These are phyloP conservation scores for Cepaea nemoralis DNA, from an alignment of 1,140 invertebrate genomes.

Conservation along the genomic window DNA sequence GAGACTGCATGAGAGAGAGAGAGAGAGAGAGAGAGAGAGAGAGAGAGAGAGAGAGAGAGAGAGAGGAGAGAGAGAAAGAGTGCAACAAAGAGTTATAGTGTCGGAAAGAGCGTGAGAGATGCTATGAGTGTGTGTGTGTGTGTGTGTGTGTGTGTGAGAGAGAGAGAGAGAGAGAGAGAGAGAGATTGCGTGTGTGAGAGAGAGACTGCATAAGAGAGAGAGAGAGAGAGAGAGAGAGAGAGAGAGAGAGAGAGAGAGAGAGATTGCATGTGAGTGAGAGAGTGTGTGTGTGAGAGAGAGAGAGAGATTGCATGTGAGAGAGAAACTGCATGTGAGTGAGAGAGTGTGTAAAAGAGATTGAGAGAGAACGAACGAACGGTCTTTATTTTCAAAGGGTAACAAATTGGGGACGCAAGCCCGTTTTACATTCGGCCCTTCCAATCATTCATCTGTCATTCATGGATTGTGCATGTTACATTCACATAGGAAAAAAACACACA, in stretches of 20 bases:
- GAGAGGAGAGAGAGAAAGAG: not conserved
- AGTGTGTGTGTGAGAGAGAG: too few species aligned
- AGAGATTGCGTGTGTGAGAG: not conserved
- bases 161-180: conserved; percentile 3
- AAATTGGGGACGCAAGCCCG: too few species aligned
- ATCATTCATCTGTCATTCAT: too few species aligned
- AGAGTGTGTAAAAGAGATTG: not conserved
- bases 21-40: conserved; percentile 11
- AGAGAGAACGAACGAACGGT: not conserved
- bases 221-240: too few species aligned
- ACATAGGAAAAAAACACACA: too few species aligned
- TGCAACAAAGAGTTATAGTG: not conserved
- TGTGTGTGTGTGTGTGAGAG: not conserved
- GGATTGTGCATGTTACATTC: too few species aligned
- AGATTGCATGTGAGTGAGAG: too few species aligned
- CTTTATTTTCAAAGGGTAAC: too few species aligned
- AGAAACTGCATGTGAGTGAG: too few species aligned
- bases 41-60: not conserved
- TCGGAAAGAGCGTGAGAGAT: not conserved
- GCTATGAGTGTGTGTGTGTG: not conserved
- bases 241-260: too few species aligned
- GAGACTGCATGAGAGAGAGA: not conserved
- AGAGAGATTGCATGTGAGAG: too few species aligned
- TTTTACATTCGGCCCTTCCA: too few species aligned
- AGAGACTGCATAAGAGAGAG: not conserved